Evolutionary conservation across 2,888 invertebrate species (phyloP).

Genomic region (Drosophila cyrtoloma): DNA sequence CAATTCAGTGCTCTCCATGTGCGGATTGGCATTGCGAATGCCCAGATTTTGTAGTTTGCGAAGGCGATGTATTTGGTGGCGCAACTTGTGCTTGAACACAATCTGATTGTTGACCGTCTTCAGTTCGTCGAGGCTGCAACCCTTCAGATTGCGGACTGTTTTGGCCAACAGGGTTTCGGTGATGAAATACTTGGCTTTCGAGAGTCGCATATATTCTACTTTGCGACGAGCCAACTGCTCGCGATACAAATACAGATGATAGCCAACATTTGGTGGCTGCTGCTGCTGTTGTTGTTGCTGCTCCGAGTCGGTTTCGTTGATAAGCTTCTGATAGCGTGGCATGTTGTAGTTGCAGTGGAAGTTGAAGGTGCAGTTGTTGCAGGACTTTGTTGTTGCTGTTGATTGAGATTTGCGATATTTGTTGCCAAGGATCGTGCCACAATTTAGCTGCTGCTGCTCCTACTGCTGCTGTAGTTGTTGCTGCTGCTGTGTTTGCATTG

Average conservation of each 20-base stretch:
- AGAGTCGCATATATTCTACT: constrained; percentile 64
- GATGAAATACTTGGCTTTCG: constrained; percentile 71
- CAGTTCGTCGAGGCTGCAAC: constrained; percentile 68
- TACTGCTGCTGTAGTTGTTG: constrained; percentile 2
- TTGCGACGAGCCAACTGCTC: constrained; percentile 69
- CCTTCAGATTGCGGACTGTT: constrained; percentile 65
- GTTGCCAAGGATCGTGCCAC: neutral
- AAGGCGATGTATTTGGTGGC: constrained; percentile 64
- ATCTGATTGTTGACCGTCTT: constrained; percentile 70
- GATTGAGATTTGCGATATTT: constrained; percentile 6
- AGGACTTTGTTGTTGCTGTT: constrained; percentile 12
- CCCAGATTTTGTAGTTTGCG: constrained; percentile 62
- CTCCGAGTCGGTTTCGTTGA: constrained; percentile 49
- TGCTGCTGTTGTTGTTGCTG: constrained; percentile 29
- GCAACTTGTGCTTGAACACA: constrained; percentile 68
- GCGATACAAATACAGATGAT: constrained; percentile 71
- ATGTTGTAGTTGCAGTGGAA: constrained; percentile 41
- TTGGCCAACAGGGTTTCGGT: constrained; percentile 69
- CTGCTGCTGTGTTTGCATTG: constrained; percentile 26
- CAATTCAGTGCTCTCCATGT: constrained; percentile 69
- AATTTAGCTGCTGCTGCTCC: constrained; percentile 14
- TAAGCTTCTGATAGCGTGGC: constrained; percentile 64
- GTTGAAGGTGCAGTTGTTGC: constrained; percentile 2
- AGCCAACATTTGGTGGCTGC: constrained; percentile 56
- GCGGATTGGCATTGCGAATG: constrained; percentile 70